phyloP scores from a whole-genome alignment of 2,888 invertebrate species.

The Conops quadrifasciatus region DNA sequence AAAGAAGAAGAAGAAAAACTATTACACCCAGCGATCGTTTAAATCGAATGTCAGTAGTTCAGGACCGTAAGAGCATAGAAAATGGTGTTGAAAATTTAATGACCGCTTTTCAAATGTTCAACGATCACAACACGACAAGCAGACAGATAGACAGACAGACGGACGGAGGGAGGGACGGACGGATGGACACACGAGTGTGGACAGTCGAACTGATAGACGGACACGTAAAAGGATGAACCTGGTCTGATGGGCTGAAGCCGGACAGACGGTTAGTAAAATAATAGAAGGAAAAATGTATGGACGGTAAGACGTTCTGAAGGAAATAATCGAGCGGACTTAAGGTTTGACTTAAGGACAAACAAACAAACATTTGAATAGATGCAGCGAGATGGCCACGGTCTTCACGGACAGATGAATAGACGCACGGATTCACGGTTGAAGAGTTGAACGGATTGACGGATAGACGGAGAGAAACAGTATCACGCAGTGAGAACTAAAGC shows the following conservation, averaged over 20 bases:
- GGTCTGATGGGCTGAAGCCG: neutral
- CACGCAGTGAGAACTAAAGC: neutral
- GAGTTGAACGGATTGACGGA: neutral
- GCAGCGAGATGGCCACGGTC: constrained; percentile 26
- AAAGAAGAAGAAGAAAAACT: too few relatives aligned
- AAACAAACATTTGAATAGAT: constrained; percentile 34
- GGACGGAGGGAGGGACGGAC: neutral
- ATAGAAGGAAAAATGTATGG: neutral
- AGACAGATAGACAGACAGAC: constrained; percentile 27
- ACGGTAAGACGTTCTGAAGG: constrained; percentile 9
- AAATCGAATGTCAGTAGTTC: constrained; percentile 47
- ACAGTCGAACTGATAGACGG: neutral
- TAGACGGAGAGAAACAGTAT: constrained; percentile 15
- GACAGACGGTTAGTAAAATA: neutral
- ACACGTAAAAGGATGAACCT: neutral
- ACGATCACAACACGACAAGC: constrained; percentile 41
- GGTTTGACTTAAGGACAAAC: constrained; percentile 20
- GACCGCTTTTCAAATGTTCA: constrained; percentile 48
- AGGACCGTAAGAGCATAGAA: constrained; percentile 41
- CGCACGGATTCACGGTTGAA: constrained; percentile 4
- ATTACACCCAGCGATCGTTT: constrained; percentile 22
- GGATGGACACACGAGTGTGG: constrained; percentile 2
- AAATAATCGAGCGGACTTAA: constrained; percentile 26
- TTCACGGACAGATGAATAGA: neutral
- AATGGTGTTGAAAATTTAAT: constrained; percentile 50